Conservation (phyloP, 2,888 invertebrate genomes). For the Mesorhabditis belari region DNA sequence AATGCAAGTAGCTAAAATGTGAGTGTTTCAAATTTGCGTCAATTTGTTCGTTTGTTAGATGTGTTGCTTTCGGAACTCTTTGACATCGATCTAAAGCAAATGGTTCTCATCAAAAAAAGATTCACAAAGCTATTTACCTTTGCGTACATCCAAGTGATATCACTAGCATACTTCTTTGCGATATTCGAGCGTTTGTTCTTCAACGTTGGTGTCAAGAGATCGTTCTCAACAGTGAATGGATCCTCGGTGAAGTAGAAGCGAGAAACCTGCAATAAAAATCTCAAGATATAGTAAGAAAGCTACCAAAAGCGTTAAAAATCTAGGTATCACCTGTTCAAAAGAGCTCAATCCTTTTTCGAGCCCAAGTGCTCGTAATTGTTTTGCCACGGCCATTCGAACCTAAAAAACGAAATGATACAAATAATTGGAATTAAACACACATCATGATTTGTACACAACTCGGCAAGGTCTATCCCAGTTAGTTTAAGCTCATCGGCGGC, state of each 20-base stretch:
- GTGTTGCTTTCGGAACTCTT: not conserved
- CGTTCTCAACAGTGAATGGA: conserved; percentile 91
- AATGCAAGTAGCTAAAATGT: too few species aligned
- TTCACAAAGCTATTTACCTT: too few species aligned
- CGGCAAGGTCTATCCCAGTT: conserved; percentile 23
- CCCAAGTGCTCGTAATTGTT: conserved; percentile 81
- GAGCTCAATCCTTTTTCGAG: conserved; percentile 83
- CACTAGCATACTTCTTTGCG: conserved; percentile 6
- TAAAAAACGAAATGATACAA: too few species aligned
- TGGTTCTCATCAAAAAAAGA: not conserved
- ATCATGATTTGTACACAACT: conserved; percentile 52
- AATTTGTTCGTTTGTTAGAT: too few species aligned
- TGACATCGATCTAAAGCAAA: not conserved
- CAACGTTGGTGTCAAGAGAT: conserved; percentile 86
- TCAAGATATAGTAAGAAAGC: too few species aligned
- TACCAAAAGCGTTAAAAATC: too few species aligned
- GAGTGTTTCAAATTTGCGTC: too few species aligned
- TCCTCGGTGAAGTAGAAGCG: conserved; percentile 89
- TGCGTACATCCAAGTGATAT: conserved; percentile 13
- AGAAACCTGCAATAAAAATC: conserved; percentile 57
- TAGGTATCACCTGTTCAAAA: conserved; percentile 83
- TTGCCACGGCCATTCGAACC: conserved; percentile 80
- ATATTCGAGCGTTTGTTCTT: conserved; percentile 72
- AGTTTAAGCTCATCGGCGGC: conserved; percentile 1
- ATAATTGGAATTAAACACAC: too few species aligned